Conservation (phyloP, 2,113 vertebrate genomes). For the Dasyprocta punctata region DNA sequence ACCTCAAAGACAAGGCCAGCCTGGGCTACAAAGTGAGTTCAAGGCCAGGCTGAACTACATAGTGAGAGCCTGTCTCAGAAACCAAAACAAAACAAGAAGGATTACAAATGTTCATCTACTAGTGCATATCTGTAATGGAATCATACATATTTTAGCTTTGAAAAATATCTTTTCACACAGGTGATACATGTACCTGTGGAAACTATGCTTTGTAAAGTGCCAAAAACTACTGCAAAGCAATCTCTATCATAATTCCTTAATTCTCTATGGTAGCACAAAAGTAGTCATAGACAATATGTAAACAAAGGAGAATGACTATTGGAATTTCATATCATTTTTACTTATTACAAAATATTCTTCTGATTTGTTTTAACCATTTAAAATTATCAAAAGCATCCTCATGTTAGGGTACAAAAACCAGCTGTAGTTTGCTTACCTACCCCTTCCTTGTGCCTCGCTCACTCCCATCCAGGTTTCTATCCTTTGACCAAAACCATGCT, state of each 20-base stretch:
- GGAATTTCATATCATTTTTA: constrained; percentile 37
- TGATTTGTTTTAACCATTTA: background rate
- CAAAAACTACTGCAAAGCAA: background rate
- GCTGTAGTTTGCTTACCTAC: background rate
- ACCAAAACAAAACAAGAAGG: background rate
- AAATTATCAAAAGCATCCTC: background rate
- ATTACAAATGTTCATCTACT: background rate
- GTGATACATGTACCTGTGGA: background rate
- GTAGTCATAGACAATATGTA: background rate
- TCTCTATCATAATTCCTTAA: background rate
- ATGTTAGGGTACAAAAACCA: background rate
- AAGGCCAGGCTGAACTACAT: background rate
- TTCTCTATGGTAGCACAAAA: background rate
- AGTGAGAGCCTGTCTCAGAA: background rate
- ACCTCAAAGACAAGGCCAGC: background rate
- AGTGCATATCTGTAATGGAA: constrained; percentile 5
- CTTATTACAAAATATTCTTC: constrained; percentile 44
- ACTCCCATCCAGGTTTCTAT: background rate
- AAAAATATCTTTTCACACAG: constrained; percentile 8
- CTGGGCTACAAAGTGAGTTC: background rate
- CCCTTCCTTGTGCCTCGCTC: too few species aligned
- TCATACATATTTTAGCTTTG: constrained; percentile 23
- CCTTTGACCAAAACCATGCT: background rate
- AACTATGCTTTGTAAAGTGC: background rate
- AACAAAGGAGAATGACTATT: background rate